Evolutionary conservation across 2,797 vertebrate species (phyloP).

Genomic region (Enteromius argenteus): DNA sequence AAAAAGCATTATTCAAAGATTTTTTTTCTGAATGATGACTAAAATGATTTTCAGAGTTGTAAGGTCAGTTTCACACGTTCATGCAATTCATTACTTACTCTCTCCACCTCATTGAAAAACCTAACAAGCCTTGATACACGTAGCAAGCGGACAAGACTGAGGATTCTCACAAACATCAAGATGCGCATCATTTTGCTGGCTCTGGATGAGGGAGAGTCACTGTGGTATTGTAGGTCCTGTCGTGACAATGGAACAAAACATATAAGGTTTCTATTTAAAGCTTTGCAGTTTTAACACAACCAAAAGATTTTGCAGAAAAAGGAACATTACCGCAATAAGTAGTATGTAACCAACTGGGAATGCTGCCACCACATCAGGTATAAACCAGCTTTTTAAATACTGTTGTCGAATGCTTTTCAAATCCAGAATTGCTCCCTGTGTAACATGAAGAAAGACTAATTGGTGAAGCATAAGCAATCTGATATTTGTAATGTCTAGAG

Average conservation of each 20-base stretch:
- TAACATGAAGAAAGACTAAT: slow-evolving; percentile 34
- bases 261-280: background rate
- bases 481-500: background rate
- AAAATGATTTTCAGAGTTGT: background rate
- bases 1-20: background rate
- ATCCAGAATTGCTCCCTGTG: slow-evolving; percentile 80
- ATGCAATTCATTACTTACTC: slow-evolving; percentile 69
- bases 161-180: slow-evolving; percentile 82
- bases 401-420: slow-evolving; percentile 77
- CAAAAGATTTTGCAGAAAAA: slow-evolving; percentile 10
- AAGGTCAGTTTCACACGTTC: background rate
- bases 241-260: slow-evolving; percentile 10
- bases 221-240: slow-evolving; percentile 76
- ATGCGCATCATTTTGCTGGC: slow-evolving; percentile 81
- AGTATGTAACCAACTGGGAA: slow-evolving; percentile 84
- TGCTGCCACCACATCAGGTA: slow-evolving; percentile 80
- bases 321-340: slow-evolving; percentile 77
- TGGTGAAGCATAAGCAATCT: background rate
- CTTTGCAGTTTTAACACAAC: background rate
- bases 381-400: slow-evolving; percentile 83
- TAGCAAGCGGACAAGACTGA: slow-evolving; percentile 79
- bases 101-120: slow-evolving; percentile 84
- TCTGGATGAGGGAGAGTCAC: slow-evolving; percentile 74
- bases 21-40: slow-evolving; percentile 23
- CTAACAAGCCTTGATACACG: slow-evolving; percentile 79